Conservation (phyloP, 2,797 vertebrate genomes). For the Alfaro cultratus region DNA sequence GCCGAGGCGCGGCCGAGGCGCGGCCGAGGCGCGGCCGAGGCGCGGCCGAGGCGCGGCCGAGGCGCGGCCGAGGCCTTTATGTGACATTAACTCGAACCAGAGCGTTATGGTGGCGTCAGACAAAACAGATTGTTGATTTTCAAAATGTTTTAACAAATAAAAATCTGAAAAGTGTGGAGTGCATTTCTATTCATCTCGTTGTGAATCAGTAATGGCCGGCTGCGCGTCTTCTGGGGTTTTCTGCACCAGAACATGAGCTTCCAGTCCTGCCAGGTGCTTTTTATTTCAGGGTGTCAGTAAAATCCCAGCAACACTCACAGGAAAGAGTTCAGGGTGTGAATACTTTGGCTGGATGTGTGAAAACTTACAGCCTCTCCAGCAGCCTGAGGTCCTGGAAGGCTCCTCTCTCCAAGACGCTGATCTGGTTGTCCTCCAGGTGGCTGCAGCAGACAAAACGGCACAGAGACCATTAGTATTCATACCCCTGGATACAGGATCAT, state of each 20-base stretch:
- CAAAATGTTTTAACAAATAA: neutral
- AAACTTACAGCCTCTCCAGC: conserved; percentile 96
- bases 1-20: too few relatives aligned
- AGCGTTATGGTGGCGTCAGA: neutral
- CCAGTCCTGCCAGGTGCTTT: neutral
- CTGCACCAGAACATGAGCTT: neutral
- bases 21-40: too few relatives aligned
- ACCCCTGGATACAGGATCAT: too few relatives aligned
- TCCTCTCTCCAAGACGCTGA: conserved; percentile 94
- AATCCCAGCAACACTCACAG: neutral
- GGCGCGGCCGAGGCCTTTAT: too few relatives aligned
- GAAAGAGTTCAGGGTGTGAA: neutral
- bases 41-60: too few relatives aligned
- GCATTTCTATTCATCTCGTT: neutral
- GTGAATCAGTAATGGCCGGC: neutral
- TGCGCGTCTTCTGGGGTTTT: neutral
- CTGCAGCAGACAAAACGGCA: conserved; percentile 67
- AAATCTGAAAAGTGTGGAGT: neutral
- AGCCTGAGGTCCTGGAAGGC: conserved; percentile 97
- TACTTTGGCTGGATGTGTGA: neutral
- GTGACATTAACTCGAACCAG: neutral
- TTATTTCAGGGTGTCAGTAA: neutral
- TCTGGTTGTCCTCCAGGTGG: conserved; percentile 97
- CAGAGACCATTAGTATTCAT: too few relatives aligned
- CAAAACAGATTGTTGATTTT: neutral